Conservation (phyloP, 2,113 vertebrate species). For the Proterorhinus semilunaris region DNA sequence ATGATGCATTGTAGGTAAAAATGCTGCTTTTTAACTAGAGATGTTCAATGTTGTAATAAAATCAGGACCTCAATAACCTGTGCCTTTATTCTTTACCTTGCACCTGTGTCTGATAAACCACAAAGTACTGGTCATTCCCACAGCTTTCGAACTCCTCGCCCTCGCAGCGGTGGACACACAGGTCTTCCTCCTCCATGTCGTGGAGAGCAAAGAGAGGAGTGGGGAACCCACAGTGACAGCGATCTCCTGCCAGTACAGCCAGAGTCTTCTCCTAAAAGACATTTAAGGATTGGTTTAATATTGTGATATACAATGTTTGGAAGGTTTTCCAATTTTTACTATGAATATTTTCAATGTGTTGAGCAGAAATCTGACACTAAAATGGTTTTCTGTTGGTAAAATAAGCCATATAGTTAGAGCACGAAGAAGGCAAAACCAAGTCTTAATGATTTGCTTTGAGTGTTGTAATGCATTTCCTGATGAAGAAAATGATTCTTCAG, state of each 20-base stretch:
- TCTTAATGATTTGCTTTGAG: too few relatives aligned
- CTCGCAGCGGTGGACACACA: conserved; percentile 85
- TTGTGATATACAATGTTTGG: not conserved
- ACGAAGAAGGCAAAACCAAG: too few relatives aligned
- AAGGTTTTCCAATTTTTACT: too few relatives aligned
- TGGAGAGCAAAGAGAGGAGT: conserved; percentile 90
- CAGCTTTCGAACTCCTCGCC: conserved; percentile 94
- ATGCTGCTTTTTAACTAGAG: not conserved
- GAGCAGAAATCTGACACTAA: too few relatives aligned
- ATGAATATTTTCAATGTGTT: too few relatives aligned
- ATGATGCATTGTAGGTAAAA: not conserved
- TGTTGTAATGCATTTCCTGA: too few relatives aligned
- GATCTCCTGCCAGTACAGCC: conserved; percentile 83
- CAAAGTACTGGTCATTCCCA: conserved; percentile 84
- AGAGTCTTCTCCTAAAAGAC: conserved; percentile 86
- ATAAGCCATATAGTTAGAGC: too few relatives aligned
- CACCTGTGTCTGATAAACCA: conserved; percentile 96
- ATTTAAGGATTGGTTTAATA: not conserved
- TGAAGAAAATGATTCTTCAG: too few relatives aligned
- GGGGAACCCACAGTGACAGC: conserved; percentile 90
- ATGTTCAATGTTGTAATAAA: too few relatives aligned
- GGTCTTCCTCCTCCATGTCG: conserved; percentile 86
- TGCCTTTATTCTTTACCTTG: conserved; percentile 81
- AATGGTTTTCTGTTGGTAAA: too few relatives aligned
- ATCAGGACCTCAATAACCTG: too few relatives aligned